Base-by-base conservation (phyloP, 1,140 invertebrate species). In the Bacillus rossius region DNA sequence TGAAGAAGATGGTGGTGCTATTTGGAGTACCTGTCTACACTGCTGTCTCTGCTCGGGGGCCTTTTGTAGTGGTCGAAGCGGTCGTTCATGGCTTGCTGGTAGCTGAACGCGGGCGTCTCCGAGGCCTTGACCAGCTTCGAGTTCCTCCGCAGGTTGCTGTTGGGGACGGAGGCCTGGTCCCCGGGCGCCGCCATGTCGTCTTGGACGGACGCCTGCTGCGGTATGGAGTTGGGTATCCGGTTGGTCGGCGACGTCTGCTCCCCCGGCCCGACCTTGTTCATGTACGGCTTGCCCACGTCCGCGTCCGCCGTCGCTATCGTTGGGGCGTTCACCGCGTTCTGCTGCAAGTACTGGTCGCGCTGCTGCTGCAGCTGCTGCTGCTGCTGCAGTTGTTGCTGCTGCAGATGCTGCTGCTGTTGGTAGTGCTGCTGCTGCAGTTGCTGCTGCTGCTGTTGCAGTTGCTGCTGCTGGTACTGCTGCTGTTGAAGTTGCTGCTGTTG, bases 11-110 rank as follows among this genome's bases (percentile, higher is more conserved):
- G 43, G 4, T 20, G 23, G 43, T 45, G 43, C 13, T 20, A 53
- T 16, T 53, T 2, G 19, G 57, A 59, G 68, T 89, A 92, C 56
- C 89, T 80, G 76, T 94, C 91, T 37, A 92, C 87, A 63, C 90
- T 93, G 61, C 87, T 88, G 69, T 94, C 92, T 69, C 91, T 78
- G 75, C 90, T 92, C 2, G 90, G 89, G 53, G 91, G 88, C 68
- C 88, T 80, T 72, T 93, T 92, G 70, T 98, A 98, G 70, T 98
- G 94, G 77, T 97, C 94, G 72, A 97, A 84, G 62, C 84, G 83
- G 67, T 86, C 84, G 67, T 79, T 82, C 67, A 85, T 74, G 5
- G 77, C 73, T 76, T 83, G 69, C 53, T 72, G 69, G 57, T 72
- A 72, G 38, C 66, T 70, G 64, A 65, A 67, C 34, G 75, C 75